Evolutionary conservation across 2,888 invertebrate species (phyloP), one percentile per base, ranked within the genome.

Genomic region (Synergus japonicus): DNA sequence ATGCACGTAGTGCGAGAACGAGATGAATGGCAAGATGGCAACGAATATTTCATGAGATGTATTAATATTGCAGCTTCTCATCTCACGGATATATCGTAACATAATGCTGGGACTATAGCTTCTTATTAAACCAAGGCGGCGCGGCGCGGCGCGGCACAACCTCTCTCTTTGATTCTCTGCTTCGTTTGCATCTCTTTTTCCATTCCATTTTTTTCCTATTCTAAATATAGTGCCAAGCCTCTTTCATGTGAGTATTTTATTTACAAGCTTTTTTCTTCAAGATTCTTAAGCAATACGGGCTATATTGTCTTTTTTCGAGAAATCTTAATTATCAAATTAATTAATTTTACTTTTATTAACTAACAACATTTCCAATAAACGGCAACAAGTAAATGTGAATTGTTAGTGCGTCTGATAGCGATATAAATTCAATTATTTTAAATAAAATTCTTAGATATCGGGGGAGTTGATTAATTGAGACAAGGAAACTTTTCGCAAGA

Each of bases 81-180:
- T 92, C 91, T 92, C 91, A 89, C 89, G 91, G 90, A 91, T 91
- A 91, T 91, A 91, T 91, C 92, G 90, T 89, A 93, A 92, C 92
- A 91, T 93, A 93, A 93, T 92, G 93, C 92, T 92, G 89, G 88
- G 92, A 87, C 92, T 93, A 93, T 93, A 93, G 93, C 92, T 93
- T 91, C 91, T 92, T 92, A 93, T 93, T 93, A 93, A 92, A 91
- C 90, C 91, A 90, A 89, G 58, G 58, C 58, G 58, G 60, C 60
- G 85, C 79, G 83, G 85, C 86, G 87, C 87, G 88, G 85, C 86
- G 87, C 87, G 88, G 86, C 85, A 85, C 87, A 87, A 87, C 89
- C 80, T 66, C 66, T 29, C 63, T 78, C 79, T 76, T 79, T 73
- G 77, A 46, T 79, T 77, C 80, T 37, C 29, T 29, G 29, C 64